These are phyloP conservation scores for Macropus fuliginosus DNA, from an alignment of 2,797 vertebrate genomes.

Conservation along the genomic window DNA sequence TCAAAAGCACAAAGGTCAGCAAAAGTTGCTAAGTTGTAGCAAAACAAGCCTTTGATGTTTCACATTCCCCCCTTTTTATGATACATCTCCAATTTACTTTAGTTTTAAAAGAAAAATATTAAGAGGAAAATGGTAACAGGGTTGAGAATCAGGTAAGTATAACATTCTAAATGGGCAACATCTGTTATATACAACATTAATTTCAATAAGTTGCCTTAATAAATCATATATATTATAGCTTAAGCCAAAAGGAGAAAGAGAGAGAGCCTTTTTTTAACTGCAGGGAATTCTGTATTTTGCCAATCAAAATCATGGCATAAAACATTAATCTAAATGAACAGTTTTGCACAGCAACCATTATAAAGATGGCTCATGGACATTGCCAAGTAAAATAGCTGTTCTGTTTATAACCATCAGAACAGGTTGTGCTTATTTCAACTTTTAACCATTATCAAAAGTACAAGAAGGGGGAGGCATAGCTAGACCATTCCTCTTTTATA, in stretches of 20 bases:
- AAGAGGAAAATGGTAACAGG: neutral
- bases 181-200: neutral
- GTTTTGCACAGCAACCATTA: neutral
- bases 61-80: neutral
- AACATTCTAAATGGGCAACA: neutral
- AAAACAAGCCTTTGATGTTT: neutral
- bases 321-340: neutral
- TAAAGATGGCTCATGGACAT: neutral
- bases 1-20: neutral
- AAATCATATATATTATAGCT: neutral
- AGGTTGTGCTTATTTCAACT: neutral
- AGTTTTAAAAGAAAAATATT: slow-evolving; percentile 17
- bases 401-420: neutral
- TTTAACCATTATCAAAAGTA: neutral
- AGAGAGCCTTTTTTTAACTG: neutral
- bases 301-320: neutral
- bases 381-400: neutral
- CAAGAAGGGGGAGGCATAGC: neutral
- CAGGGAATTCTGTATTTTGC: neutral
- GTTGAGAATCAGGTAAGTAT: neutral
- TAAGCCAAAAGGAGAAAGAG: neutral
- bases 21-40: neutral
- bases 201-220: neutral
- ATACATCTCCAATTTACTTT: neutral
- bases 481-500: neutral